Conservation (phyloP, 2,888 invertebrate genomes). For the Aquatica leii region DNA sequence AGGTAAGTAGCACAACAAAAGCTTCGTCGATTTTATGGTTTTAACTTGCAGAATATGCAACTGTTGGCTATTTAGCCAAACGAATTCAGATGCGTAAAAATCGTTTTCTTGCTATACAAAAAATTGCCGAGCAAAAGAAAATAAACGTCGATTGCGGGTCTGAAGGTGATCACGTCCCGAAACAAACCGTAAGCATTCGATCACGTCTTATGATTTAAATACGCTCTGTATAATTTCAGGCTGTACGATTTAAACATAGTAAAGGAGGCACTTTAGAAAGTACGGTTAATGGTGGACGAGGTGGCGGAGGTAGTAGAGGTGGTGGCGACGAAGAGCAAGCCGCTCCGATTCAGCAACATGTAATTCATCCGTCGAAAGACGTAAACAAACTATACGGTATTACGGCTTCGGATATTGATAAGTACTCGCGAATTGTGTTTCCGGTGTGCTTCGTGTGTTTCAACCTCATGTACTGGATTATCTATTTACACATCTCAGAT, state of each 20-base stretch:
- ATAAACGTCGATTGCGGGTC: conserved; percentile 81
- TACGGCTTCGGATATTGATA: conserved; percentile 98
- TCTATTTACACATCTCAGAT: conserved; percentile 95
- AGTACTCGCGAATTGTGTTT: conserved; percentile 97
- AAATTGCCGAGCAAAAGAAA: conserved; percentile 92
- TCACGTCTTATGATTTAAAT: conserved; percentile 32
- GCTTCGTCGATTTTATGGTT: too few relatives aligned
- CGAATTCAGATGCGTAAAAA: conserved; percentile 96
- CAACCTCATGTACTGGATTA: conserved; percentile 98
- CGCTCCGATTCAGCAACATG: conserved; percentile 75
- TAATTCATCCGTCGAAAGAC: conserved; percentile 89
- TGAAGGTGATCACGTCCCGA: conserved; percentile 78
- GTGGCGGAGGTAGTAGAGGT: conserved; percentile 63
- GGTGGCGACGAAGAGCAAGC: conserved; percentile 69
- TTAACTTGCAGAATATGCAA: conserved; percentile 95
- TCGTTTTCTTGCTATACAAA: conserved; percentile 88
- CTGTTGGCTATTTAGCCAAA: conserved; percentile 98
- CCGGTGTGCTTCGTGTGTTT: conserved; percentile 98
- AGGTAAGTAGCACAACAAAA: conserved; percentile 80
- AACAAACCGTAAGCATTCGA: conserved; percentile 75
- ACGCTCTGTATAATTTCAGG: conserved; percentile 68
- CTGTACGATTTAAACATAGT: conserved; percentile 94
- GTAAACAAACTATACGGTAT: conserved; percentile 91
- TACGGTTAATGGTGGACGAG: conserved; percentile 84
- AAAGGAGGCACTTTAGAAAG: conserved; percentile 92